These are phyloP conservation scores for Hydropsyche betteni DNA, from an alignment of 2,888 invertebrate species.

Conservation along the genomic window DNA sequence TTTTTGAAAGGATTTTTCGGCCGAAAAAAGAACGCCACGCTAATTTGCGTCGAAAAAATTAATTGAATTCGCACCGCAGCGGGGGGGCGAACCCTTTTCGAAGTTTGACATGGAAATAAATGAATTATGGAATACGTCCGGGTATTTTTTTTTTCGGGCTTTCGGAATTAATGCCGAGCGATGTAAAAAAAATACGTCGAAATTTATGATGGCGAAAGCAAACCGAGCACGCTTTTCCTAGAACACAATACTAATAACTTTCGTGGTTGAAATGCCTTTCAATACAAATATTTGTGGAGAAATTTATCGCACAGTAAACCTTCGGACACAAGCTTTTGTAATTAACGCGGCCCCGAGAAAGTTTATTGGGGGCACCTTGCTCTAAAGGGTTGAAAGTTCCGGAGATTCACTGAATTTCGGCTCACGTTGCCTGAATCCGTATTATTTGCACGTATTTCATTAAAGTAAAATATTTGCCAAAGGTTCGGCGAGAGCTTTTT, in stretches of 20 bases:
- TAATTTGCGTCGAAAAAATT: conserved; percentile 12
- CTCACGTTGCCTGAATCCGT: neutral
- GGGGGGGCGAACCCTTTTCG: no score
- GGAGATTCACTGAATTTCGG: neutral
- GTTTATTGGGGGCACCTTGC: conserved; percentile 10
- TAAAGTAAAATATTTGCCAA: neutral
- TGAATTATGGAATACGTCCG: no score
- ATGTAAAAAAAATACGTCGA: no score
- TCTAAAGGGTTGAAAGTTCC: neutral
- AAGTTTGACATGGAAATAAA: no score
- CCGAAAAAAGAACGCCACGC: neutral
- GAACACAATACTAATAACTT: no score
- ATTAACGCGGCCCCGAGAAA: conserved; percentile 7
- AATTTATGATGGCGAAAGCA: no score
- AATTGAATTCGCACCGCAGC: neutral
- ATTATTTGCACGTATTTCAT: conserved; percentile 27
- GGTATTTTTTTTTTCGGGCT: no score
- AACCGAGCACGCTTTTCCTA: no score
- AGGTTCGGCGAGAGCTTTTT: neutral
- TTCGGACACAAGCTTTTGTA: conserved; percentile 2
- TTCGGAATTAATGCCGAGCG: no score
- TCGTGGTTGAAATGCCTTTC: conserved; percentile 3
- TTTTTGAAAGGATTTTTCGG: neutral
- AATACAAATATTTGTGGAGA: conserved; percentile 16
- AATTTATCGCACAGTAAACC: conserved; percentile 13